Base-by-base conservation (phyloP, 2,888 invertebrate species). In the Heliconius ethilla region DNA sequence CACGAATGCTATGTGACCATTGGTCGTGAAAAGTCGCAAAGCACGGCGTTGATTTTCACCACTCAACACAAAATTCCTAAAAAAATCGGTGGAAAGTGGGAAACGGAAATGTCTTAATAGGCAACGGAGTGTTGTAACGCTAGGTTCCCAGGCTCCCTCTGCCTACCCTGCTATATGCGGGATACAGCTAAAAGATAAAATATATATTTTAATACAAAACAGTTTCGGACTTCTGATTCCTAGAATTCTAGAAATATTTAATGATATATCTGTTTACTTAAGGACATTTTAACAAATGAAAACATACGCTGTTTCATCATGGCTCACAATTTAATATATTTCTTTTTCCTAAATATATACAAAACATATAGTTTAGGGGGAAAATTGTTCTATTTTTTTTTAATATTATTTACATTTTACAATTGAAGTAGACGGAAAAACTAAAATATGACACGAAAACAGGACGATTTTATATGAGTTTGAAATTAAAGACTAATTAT, bases 301-400 rank as follows among this genome's bases (percentile, higher is more conserved):
- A 55, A 29, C 66, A 72, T 66, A 70, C 75, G 55, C 70, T 59
- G 40, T 75, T 62, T 67, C 55, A 72, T 66, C 40, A 78, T 74
- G 77, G 75, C 67, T 70, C 55, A 78, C 70, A 75, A 78, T 77
- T 59, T 75, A 45, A 55, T 55, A 76, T 72, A 33, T 76, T 65
- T 51, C 13, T 25, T 45, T 45, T 70, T 29, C 29, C 27, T 69
- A 62, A n/a, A 29, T 25, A 69, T 29, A 63, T 62, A 70, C 45
- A 76, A 76, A 40, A 59, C 25, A 59, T 59, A 33, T 22, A 55
- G 7, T 33, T 22, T 3, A 25, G 11, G 13, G n/a, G n/a, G 13
- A 72, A 72, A 59, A 33, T 59, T 59, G 33, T 29, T 40, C 15
- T 13, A 33, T 25, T 70, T 70, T 70, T 70, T 65, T 33, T 55